Percentiles rank a stretch among this genome's conserved stretches.
phyloP scores from a whole-genome alignment of 2,797 vertebrate genomes.

The Rhadinocentrus ornatus region DNA sequence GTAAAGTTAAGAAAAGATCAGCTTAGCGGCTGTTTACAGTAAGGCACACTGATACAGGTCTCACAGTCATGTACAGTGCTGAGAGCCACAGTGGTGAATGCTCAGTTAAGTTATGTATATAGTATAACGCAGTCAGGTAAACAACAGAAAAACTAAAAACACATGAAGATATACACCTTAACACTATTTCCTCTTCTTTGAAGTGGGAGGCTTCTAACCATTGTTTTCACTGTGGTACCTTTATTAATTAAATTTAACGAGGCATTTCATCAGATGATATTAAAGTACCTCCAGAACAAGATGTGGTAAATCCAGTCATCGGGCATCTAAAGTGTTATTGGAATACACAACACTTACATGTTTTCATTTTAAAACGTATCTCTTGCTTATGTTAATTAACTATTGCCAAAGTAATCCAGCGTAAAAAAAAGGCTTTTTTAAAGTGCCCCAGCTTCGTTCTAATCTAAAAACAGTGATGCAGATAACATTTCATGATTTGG shows the following conservation, averaged over 20 bases:
- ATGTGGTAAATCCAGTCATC: not conserved
- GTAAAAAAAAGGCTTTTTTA: not conserved
- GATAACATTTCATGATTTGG: not conserved
- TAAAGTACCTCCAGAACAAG: slow-evolving; percentile 29
- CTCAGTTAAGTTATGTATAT: slow-evolving; percentile 26
- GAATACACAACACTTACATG: not conserved
- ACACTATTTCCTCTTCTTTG: not conserved
- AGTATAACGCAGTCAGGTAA: slow-evolving; percentile 17
- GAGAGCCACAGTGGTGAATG: slow-evolving; percentile 77
- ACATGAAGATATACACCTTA: slow-evolving; percentile 2
- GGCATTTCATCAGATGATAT: slow-evolving; percentile 33
- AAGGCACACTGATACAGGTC: slow-evolving; percentile 71
- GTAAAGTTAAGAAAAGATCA: slow-evolving; percentile 17
- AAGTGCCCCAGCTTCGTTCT: not conserved
- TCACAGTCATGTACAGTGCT: slow-evolving; percentile 49
- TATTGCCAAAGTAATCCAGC: no score
- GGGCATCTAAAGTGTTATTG: not conserved
- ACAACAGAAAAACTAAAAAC: slow-evolving; percentile 32
- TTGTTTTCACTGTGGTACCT: slow-evolving; percentile 31
- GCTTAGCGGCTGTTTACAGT: slow-evolving; percentile 41
- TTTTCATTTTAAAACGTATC: not conserved
- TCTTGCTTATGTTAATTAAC: not conserved
- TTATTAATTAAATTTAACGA: slow-evolving; percentile 25
- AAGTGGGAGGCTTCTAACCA: not conserved
- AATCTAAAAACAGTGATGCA: not conserved